A percentile compares a stretch with the other conserved stretches of the same genome.
These are phyloP conservation scores for Cebus imitator DNA, from an alignment of 2,113 vertebrate genomes.

Conservation along the genomic window DNA sequence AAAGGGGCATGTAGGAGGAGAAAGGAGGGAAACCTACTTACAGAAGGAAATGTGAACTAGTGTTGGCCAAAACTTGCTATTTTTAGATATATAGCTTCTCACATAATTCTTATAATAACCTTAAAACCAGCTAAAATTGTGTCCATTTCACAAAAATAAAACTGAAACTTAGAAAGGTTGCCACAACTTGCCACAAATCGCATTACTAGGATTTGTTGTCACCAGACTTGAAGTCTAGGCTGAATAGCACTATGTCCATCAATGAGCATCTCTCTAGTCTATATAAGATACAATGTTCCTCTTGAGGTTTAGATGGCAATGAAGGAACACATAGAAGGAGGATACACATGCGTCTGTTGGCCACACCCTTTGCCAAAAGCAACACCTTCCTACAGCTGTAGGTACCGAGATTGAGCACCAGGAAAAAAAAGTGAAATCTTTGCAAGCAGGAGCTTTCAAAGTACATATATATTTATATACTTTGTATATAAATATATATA, in stretches of 20 bases:
- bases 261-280: background rate
- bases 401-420: background rate
- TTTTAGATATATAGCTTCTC: background rate
- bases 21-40: background rate
- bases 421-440: background rate
- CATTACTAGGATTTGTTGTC: background rate
- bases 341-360: background rate
- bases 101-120: conserved; percentile 3
- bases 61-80: background rate
- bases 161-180: background rate
- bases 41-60: background rate
- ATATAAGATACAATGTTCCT: rapidly evolving
- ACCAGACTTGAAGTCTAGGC: background rate
- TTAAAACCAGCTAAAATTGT: background rate
- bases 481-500: no score
- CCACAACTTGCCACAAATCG: background rate
- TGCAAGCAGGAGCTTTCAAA: background rate
- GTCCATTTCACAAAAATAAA: conserved; percentile 28
- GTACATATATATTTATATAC: no score
- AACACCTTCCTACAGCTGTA: background rate
- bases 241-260: background rate
- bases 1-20: background rate
- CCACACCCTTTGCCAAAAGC: background rate
- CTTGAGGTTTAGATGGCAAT: background rate
- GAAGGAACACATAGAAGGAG: background rate